A percentile compares a stretch with the other conserved stretches of the same genome.
These are phyloP conservation scores for Tachina lurida DNA, from an alignment of 2,888 invertebrate species.

Conservation along the genomic window DNA sequence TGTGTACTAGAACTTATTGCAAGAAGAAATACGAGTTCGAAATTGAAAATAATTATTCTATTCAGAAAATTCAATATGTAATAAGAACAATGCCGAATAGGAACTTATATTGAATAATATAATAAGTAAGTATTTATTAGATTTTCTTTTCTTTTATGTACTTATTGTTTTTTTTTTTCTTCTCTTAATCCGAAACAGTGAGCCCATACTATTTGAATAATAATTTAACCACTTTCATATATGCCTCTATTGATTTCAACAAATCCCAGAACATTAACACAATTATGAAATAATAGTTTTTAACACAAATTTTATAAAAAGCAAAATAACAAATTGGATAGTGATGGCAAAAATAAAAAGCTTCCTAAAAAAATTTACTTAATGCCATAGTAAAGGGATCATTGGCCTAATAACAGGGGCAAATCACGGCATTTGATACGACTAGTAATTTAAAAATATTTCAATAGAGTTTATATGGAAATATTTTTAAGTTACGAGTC, in stretches of 20 bases:
- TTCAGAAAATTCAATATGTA: slow-evolving; percentile 50
- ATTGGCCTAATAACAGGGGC: too few species aligned
- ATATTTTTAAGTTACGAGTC: too few species aligned
- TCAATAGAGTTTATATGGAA: too few species aligned
- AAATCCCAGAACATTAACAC: background rate
- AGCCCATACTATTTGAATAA: background rate
- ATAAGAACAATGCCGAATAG: slow-evolving; percentile 26
- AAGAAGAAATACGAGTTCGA: slow-evolving; percentile 50
- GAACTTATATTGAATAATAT: background rate
- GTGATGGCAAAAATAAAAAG: too few species aligned
- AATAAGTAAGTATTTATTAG: slow-evolving; percentile 29
- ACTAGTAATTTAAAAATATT: too few species aligned
- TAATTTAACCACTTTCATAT: background rate
- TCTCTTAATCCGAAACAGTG: background rate
- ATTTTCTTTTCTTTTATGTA: background rate
- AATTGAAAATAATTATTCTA: slow-evolving; percentile 56
- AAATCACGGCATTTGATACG: too few species aligned
- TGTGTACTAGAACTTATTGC: slow-evolving; percentile 9
- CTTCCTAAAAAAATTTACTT: too few species aligned
- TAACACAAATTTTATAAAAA: background rate
- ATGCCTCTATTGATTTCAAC: slow-evolving; percentile 9
- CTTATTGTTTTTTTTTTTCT: background rate
- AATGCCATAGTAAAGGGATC: too few species aligned
- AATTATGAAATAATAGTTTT: slow-evolving; percentile 15
- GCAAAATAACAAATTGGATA: background rate